phyloP scores from a whole-genome alignment of 2,888 invertebrate genomes.

The Tenthredo mesomela region DNA sequence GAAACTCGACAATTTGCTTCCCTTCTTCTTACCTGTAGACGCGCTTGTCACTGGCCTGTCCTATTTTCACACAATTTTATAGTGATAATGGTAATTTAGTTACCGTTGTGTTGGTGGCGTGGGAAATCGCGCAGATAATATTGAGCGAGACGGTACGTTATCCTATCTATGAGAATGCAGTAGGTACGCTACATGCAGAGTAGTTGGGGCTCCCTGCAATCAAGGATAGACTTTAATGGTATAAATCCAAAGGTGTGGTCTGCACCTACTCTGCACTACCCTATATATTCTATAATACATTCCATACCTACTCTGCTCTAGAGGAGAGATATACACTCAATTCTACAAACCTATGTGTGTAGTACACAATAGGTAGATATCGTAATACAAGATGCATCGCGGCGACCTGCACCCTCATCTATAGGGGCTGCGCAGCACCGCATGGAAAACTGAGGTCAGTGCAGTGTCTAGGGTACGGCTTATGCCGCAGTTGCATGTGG shows the following conservation, averaged over 20 bases:
- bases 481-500: slow-evolving; percentile 67
- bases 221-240: slow-evolving; percentile 48
- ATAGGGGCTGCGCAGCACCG: neutral
- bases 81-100: neutral
- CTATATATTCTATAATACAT: slow-evolving; percentile 10
- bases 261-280: neutral
- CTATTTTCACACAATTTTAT: neutral
- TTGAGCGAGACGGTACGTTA: slow-evolving; percentile 26
- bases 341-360: neutral
- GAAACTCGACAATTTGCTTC: neutral
- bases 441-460: slow-evolving; percentile 10
- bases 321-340: neutral
- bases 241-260: slow-evolving; percentile 45
- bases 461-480: slow-evolving; percentile 30
- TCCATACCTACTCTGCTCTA: neutral
- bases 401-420: neutral
- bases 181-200: neutral
- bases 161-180: slow-evolving; percentile 33
- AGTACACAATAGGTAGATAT: neutral
- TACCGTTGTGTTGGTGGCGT: neutral
- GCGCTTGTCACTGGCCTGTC: neutral
- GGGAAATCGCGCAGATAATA: slow-evolving; percentile 46
- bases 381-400: slow-evolving; percentile 1
- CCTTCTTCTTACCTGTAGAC: neutral
- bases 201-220: slow-evolving; percentile 20